These are phyloP conservation scores for Bergia sp. DNA, from an alignment of 92 coral and sea anemone genomes.

Conservation along the genomic window DNA sequence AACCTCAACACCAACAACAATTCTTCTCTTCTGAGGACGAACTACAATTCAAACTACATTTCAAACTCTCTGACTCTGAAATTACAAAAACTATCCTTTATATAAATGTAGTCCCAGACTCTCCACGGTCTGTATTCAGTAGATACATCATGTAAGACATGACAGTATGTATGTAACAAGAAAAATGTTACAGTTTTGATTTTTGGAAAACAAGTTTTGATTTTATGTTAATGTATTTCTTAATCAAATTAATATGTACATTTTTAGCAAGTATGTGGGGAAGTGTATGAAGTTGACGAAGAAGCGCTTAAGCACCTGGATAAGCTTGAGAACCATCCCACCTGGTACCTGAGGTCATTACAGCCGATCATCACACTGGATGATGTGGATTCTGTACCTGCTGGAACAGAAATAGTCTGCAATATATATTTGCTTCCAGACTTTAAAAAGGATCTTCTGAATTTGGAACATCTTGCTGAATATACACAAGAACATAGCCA, in stretches of 20 bases:
- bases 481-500: conserved; percentile 18
- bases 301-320: conserved; percentile 18
- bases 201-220: neutral
- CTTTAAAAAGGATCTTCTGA: conserved; percentile 13
- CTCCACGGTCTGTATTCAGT: no score
- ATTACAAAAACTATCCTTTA: no score
- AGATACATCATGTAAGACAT: no score
- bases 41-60: no score
- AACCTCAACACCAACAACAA: no score
- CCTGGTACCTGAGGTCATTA: conserved; percentile 21
- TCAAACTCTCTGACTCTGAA: no score
- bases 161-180: no score
- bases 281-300: conserved; percentile 36
- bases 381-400: neutral
- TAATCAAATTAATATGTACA: no score
- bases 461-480: conserved; percentile 25
- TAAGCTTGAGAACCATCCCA: conserved; percentile 25
- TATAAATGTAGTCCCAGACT: no score
- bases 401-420: conserved; percentile 31
- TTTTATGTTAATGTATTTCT: no score
- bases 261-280: conserved; percentile 31
- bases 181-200: no score
- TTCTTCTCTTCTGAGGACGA: no score
- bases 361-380: conserved; percentile 17
- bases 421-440: conserved; percentile 22